Conservation (phyloP, 2,113 vertebrate genomes). For the Anarrhichthys ocellatus region DNA sequence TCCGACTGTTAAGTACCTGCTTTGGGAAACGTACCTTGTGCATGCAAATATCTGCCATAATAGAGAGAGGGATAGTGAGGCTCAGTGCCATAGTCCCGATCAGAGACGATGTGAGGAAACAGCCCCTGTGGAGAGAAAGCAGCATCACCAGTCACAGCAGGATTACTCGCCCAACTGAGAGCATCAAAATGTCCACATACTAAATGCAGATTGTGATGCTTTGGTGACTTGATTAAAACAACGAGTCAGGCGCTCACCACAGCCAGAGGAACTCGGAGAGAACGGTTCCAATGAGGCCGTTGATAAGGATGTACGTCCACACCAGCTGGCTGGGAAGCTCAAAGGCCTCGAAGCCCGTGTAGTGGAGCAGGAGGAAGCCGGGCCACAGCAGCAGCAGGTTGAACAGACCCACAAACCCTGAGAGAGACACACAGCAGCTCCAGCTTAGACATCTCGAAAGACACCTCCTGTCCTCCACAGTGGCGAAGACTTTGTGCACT, state of each 20-base stretch:
- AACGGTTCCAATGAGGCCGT: conserved; percentile 96
- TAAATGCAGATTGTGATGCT: neutral
- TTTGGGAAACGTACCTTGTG: conserved; percentile 86
- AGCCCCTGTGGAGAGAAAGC: conserved; percentile 87
- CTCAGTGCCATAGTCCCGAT: conserved; percentile 96
- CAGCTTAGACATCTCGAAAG: neutral
- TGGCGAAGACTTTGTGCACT: neutral
- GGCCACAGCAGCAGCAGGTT: conserved; percentile 97
- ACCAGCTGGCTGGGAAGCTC: conserved; percentile 94
- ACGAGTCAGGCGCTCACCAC: conserved; percentile 84
- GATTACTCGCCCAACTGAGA: neutral
- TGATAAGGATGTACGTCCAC: conserved; percentile 94
- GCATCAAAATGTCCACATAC: neutral
- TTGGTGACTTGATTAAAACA: neutral
- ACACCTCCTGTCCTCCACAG: neutral
- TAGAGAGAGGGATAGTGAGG: conserved; percentile 97
- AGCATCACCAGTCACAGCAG: neutral
- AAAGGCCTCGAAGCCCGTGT: conserved; percentile 94
- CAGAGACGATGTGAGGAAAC: conserved; percentile 97
- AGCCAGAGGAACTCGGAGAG: conserved; percentile 98
- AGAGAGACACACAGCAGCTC: conserved; percentile 36
- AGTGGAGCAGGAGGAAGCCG: conserved; percentile 95
- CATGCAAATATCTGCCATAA: conserved; percentile 96
- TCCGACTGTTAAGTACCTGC: neutral
- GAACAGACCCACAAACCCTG: conserved; percentile 97